Evolutionary conservation across 2,113 vertebrate species (phyloP).

Genomic region (Panurus biarmicus): DNA sequence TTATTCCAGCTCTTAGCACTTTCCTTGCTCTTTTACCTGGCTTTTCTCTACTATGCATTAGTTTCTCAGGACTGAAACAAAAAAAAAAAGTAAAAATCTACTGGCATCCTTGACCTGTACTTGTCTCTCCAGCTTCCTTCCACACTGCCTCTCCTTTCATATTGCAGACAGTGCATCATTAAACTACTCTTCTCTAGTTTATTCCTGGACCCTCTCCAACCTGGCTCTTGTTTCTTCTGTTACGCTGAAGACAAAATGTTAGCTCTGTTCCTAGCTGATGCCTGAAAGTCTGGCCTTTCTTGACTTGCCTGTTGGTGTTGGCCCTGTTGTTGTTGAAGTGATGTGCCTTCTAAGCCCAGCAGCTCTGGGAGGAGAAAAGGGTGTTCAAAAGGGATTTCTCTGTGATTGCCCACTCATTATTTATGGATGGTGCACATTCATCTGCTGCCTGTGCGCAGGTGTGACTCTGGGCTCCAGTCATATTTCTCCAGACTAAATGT

Average conservation of each 20-base stretch:
- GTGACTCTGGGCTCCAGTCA: neutral
- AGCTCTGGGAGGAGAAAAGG: neutral
- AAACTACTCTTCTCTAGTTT: neutral
- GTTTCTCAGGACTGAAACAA: neutral
- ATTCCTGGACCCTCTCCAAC: neutral
- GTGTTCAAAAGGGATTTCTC: neutral
- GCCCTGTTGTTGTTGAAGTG: neutral
- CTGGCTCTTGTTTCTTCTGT: conserved; percentile 1
- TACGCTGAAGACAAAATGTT: neutral
- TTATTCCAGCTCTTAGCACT: neutral
- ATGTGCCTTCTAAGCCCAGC: neutral
- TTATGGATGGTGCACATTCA: neutral
- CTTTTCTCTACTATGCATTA: neutral
- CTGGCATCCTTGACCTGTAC: neutral
- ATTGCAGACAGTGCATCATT: neutral
- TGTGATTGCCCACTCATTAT: neutral
- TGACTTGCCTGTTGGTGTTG: neutral
- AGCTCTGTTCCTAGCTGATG: neutral
- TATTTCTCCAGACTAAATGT: neutral
- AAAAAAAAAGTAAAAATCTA: neutral
- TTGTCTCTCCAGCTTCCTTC: neutral
- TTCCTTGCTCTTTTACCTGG: neutral
- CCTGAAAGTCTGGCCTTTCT: neutral
- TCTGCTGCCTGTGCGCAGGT: neutral
- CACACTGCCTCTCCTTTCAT: neutral